Base-by-base conservation (phyloP, 2,797 vertebrate species). In the Epinephelus malabaricus region DNA sequence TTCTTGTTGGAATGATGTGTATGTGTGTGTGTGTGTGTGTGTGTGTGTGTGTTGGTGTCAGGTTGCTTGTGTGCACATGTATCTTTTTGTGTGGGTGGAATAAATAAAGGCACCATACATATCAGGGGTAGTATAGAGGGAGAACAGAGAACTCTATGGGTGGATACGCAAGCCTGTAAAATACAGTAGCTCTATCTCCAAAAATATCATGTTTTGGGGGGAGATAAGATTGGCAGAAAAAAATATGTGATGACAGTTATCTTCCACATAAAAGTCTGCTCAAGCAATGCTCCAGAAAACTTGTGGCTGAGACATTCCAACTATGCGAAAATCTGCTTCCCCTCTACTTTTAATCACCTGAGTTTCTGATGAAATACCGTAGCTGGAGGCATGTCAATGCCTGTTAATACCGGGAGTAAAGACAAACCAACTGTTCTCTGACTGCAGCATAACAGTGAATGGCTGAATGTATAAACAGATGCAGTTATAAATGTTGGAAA, bases 231-330 rank as follows among this genome's bases (percentile, higher is more conserved):
- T 88, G 87, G 81, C 88, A 86, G 80, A 65, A 63, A 82, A 82
- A 82, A 86, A 80, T 76, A 69, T 83, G 83, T 47, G 77, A 87
- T 91, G 90, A 91, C 88, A 93, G 86, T 83, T 91, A 74, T 91
- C 88, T 87, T 73, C 53, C 58, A 86, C 86, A 89, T 89, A 80
- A 92, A 92, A 89, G 89, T 86, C 58, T 66, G 82, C 84, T 87
- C 77, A 77, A 78, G 81, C 85, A 83, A 79, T 56, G 83, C 80
- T 82, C 71, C 76, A 74, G 76, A 91, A 92, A 92, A 90, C 84
- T 85, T 89, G 81, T 79, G 81, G 78, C 82, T 81, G 79, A 81
- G 83, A 85, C 78, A 68, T 85, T 78, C 80, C 79, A 86, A 87
- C 80, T 86, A 86, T 86, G 17, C 65, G 59, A 86, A 30, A 91